Conservation (phyloP, 2,888 invertebrate species). For the Protonemura montana region DNA sequence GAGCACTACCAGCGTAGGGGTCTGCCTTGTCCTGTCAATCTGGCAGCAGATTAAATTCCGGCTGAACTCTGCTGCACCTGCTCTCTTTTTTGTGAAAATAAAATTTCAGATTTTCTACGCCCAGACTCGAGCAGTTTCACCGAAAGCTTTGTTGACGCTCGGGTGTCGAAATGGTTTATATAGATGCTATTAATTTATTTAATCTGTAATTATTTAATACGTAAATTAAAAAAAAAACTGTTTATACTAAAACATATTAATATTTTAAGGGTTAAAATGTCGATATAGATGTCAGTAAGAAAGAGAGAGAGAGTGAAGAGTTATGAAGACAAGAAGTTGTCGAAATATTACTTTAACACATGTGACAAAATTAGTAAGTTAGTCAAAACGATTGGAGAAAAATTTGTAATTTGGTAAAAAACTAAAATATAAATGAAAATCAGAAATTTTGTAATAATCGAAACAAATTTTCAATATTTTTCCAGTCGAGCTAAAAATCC, state of each 20-base stretch:
- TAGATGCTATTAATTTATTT: conserved; percentile 40
- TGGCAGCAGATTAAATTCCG: not conserved
- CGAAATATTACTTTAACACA: not conserved
- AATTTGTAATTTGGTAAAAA: not conserved
- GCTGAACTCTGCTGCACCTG: too few relatives aligned
- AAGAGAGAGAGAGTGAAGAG: not conserved
- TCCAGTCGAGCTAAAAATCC: conserved; percentile 19
- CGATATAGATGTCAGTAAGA: not conserved
- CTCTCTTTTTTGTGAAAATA: not conserved
- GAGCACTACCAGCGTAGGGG: not conserved
- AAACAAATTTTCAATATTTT: not conserved
- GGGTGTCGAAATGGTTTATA: conserved; percentile 26
- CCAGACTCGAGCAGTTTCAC: not conserved
- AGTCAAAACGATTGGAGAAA: not conserved
- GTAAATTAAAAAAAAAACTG: conserved; percentile 13
- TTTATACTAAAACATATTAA: not conserved
- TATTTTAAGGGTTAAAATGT: conserved; percentile 19
- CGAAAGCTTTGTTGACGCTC: conserved; percentile 12
- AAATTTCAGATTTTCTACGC: not conserved
- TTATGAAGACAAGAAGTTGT: not conserved
- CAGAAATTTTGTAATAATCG: not conserved
- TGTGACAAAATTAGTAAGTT: not conserved
- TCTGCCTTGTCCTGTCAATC: not conserved
- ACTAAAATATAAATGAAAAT: not conserved
- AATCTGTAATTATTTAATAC: conserved; percentile 9